A percentile compares a stretch with the other conserved stretches of the same genome.
Evolutionary conservation across 2,113 vertebrate genomes (phyloP).

Genomic region (Crotalus helleri): DNA sequence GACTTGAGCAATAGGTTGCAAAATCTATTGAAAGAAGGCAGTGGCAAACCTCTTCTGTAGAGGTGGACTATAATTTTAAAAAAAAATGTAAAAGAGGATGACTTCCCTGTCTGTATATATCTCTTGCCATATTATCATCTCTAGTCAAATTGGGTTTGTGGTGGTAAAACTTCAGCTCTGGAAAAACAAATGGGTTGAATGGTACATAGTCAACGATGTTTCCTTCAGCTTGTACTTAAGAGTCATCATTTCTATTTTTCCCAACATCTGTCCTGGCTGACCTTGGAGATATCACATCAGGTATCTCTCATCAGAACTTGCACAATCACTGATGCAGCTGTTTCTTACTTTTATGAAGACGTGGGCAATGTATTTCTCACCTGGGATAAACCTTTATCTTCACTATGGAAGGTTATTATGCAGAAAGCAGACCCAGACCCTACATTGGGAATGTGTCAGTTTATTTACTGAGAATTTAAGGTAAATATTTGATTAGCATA

Average conservation of each 20-base stretch:
- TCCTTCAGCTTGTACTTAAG: neutral
- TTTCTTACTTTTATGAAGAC: neutral
- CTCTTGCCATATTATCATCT: neutral
- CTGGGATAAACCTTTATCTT: neutral
- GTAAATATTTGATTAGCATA: neutral
- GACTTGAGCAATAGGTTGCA: neutral
- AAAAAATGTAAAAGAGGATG: neutral
- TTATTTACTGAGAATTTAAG: neutral
- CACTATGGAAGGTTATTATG: neutral
- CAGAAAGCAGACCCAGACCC: neutral
- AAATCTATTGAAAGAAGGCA: neutral
- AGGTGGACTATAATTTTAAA: neutral
- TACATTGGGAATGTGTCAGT: neutral
- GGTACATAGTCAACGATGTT: neutral
- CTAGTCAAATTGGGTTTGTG: neutral
- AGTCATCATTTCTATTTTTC: neutral
- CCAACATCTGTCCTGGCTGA: neutral
- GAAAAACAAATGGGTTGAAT: neutral
- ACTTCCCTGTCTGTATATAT: neutral
- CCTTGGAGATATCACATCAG: neutral
- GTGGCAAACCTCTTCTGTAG: neutral
- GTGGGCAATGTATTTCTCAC: neutral
- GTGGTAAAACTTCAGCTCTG: neutral
- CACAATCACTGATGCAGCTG: neutral
- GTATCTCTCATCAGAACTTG: neutral